Evolutionary conservation across 2,888 invertebrate genomes (phyloP).

Genomic region (Caenorhabditis uteleia): DNA sequence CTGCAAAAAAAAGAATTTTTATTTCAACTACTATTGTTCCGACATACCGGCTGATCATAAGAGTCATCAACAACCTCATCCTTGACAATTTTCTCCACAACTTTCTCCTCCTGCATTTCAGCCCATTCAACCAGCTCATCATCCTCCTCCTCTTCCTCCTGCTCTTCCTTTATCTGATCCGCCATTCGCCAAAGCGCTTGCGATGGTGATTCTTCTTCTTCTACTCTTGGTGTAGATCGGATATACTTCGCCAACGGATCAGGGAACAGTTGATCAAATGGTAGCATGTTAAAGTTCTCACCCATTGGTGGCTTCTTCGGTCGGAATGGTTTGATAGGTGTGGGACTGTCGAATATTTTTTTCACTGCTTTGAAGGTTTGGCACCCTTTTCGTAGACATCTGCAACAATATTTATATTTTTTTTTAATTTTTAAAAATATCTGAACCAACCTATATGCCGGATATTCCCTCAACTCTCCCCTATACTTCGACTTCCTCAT

Average conservation of each 20-base stretch:
- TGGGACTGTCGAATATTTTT: conserved; percentile 8
- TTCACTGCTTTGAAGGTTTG: conserved; percentile 27
- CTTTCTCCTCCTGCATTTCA: not conserved
- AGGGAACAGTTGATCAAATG: too few species aligned
- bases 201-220: too few species aligned
- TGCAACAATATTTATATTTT: conserved; percentile 4
- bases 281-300: too few species aligned
- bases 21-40: too few species aligned
- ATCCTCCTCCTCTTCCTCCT: conserved; percentile 3
- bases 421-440: not conserved
- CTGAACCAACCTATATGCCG: conserved; percentile 18
- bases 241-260: too few species aligned
- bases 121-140: conserved; percentile 10
- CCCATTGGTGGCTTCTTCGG: too few species aligned
- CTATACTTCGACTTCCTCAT: conserved; percentile 17
- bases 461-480: conserved; percentile 17
- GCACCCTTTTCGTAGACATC: conserved; percentile 29
- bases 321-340: too few species aligned
- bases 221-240: too few species aligned
- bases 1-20: too few species aligned
- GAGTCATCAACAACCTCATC: not conserved
- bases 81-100: not conserved
- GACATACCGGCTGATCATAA: not conserved
- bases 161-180: not conserved
- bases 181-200: too few species aligned